Base-by-base conservation (phyloP, 2,113 vertebrate species). In the Sinocyclocheilus anophthalmus region DNA sequence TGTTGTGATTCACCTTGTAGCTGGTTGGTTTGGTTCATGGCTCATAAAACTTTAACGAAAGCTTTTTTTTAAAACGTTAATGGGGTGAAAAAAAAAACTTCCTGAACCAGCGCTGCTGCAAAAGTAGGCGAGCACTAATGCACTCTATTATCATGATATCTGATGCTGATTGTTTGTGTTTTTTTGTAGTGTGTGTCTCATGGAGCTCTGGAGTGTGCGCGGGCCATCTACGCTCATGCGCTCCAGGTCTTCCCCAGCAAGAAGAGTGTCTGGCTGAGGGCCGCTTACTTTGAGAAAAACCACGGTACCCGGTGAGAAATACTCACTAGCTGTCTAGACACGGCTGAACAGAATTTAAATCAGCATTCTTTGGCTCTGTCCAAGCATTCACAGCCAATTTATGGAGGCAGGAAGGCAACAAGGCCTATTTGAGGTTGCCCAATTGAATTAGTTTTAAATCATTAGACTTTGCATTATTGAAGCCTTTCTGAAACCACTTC, bases 161-260 rank as follows among this genome's bases (percentile, higher is more conserved):
- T 30, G 26, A 45, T 20, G 26, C 5, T 55, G 24, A 77, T 69
- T 73, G 33, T 55, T 0, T 86, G 20, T 89, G 30, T 69, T 11
- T 20, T 89, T 2, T 87, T 82, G 90, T 79, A 99, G 98, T 99
- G 98, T 70, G 97, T 99, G 48, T 94, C 98, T 59, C 98, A 99
- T 53, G 96, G 95, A 0, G 98, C 98, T 0, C 89, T 99, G 92
- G 98, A 99, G 93, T 99, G 98, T 87, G 97, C 98, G 20, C 92
- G 98, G 5, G 98, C 98, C 22, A 99, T 99, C 92, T 99, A 99
- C 5, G 98, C 98, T 22, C 97, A 99, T 0, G 96, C 98, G 76
- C 93, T 99, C 67, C 98, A 99, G 90, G 96, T 99, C 30, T 99
- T 99, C 87, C 98, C 98, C 0, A 99, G 98, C 93, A 99, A 99